phyloP scores from a whole-genome alignment of 2,888 invertebrate species.

The Pimpla rufipes region DNA sequence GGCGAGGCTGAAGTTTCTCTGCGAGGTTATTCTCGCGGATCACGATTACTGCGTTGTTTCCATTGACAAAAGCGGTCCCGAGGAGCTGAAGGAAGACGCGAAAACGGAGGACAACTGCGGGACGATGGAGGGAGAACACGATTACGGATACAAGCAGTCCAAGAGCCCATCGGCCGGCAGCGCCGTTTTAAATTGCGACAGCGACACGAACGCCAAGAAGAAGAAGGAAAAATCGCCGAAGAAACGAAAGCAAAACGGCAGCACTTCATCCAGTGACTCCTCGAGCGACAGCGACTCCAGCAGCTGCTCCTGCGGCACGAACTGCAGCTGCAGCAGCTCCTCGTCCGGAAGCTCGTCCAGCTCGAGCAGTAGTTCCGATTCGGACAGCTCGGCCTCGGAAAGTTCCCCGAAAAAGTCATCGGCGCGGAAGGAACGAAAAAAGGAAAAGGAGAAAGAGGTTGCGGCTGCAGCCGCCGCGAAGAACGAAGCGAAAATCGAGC shows the following conservation, averaged over 20 bases:
- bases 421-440: conserved; percentile 81
- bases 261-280: conserved; percentile 91
- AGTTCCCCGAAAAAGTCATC: conserved; percentile 85
- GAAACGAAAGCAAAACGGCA: conserved; percentile 82
- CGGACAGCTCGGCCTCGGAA: conserved; percentile 88
- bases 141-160: conserved; percentile 65
- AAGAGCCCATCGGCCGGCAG: conserved; percentile 61
- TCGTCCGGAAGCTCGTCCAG: conserved; percentile 89
- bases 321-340: conserved; percentile 93
- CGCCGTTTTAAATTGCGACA: conserved; percentile 68
- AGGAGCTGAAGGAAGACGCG: conserved; percentile 70
- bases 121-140: conserved; percentile 79
- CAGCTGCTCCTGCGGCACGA: conserved; percentile 93
- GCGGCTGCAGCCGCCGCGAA: not conserved
- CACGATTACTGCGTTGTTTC: conserved; percentile 90
- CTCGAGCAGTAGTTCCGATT: conserved; percentile 88
- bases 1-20: conserved; percentile 75
- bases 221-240: conserved; percentile 82
- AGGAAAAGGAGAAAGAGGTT: conserved; percentile 82
- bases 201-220: conserved; percentile 66
- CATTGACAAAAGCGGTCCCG: conserved; percentile 68
- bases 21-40: conserved; percentile 86
- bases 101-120: conserved; percentile 76
- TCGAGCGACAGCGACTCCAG: conserved; percentile 92
- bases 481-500: conserved; percentile 81